phyloP scores from a whole-genome alignment of 1,140 invertebrate species.

The Lethrus apterus region DNA sequence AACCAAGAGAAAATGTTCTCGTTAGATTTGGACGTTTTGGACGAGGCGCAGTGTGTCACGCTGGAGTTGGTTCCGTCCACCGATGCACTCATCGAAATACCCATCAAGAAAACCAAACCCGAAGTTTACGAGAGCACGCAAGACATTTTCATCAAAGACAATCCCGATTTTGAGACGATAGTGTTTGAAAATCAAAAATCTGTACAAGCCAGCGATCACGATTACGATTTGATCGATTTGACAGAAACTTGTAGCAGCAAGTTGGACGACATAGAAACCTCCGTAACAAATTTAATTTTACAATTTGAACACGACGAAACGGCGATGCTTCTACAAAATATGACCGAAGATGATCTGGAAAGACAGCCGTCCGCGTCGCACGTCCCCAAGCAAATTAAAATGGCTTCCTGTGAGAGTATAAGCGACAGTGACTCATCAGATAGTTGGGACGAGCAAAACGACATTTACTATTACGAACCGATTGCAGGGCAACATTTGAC shows the following conservation, averaged over 20 bases:
- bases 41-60: constrained; percentile 27
- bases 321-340: constrained; percentile 22
- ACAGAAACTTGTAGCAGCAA: constrained; percentile 9
- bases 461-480: constrained; percentile 33
- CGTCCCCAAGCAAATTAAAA: constrained; percentile 20
- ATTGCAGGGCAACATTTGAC: constrained; percentile 20
- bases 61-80: constrained; percentile 34
- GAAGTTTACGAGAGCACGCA: constrained; percentile 23
- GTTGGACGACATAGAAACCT: constrained; percentile 16
- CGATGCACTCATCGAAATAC: constrained; percentile 39
- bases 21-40: constrained; percentile 30
- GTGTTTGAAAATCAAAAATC: constrained; percentile 18
- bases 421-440: constrained; percentile 8
- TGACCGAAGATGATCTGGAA: constrained; percentile 22
- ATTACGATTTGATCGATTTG: constrained; percentile 30
- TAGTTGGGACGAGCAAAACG: constrained; percentile 23
- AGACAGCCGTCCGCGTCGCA: constrained; percentile 15
- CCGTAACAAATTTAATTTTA: constrained; percentile 23
- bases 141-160: constrained; percentile 18
- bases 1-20: constrained; percentile 32
- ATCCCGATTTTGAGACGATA: constrained; percentile 11
- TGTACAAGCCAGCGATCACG: constrained; percentile 16
- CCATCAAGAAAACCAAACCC: constrained; percentile 28
- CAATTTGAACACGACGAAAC: constrained; percentile 30
- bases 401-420: constrained; percentile 27